A percentile compares a stretch with the other conserved stretches of the same genome.
Conservation (phyloP, 2,797 vertebrate genomes). For the Taenioides sp. region DNA sequence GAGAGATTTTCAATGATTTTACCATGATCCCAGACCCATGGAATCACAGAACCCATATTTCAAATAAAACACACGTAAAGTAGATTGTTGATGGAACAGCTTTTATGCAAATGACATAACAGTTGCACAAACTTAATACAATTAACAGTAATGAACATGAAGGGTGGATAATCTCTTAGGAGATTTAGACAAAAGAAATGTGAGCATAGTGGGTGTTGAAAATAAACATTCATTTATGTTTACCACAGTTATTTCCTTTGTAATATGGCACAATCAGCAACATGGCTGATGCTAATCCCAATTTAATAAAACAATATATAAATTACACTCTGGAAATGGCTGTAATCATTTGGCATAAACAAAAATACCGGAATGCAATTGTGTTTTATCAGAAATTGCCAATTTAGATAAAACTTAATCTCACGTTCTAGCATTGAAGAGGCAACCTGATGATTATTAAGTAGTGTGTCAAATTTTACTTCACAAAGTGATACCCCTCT, state of each 20-base stretch:
- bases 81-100: slow-evolving; percentile 74
- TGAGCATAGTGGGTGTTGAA: slow-evolving; percentile 69
- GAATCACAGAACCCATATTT: neutral
- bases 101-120: slow-evolving; percentile 84
- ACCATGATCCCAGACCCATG: neutral
- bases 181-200: slow-evolving; percentile 69
- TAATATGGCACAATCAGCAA: slow-evolving; percentile 78
- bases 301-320: slow-evolving; percentile 25
- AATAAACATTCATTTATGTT: slow-evolving; percentile 75
- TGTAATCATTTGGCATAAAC: slow-evolving; percentile 58
- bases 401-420: slow-evolving; percentile 48
- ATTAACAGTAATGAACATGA: slow-evolving; percentile 79
- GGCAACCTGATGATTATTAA: slow-evolving; percentile 54
- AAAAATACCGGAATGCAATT: slow-evolving; percentile 43
- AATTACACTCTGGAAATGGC: slow-evolving; percentile 28
- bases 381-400: slow-evolving; percentile 31
- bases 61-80: slow-evolving; percentile 13
- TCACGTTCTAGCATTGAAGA: slow-evolving; percentile 53
- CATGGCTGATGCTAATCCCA: slow-evolving; percentile 61
- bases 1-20: no score
- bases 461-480: slow-evolving; percentile 67
- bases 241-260: slow-evolving; percentile 61
- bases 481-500: slow-evolving; percentile 51
- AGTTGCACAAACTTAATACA: slow-evolving; percentile 80
- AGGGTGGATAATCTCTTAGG: slow-evolving; percentile 71